phyloP scores from a whole-genome alignment of 2,113 vertebrate species.

The Podiceps cristatus region DNA sequence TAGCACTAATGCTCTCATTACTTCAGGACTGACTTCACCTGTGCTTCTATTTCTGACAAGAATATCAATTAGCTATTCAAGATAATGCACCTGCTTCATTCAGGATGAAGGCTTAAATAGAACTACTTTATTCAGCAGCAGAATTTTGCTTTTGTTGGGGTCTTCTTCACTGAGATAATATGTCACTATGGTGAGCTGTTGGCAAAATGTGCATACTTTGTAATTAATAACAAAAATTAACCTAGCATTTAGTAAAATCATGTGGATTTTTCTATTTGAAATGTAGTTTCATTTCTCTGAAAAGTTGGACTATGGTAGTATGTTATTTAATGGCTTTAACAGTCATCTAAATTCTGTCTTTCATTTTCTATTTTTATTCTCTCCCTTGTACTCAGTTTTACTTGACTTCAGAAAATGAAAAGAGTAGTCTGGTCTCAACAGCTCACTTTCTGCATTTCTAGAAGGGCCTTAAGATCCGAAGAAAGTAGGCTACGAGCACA shows the following conservation, averaged over 20 bases:
- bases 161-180: not conserved
- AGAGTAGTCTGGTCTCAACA: not conserved
- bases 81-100: not conserved
- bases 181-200: not conserved
- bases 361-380: not conserved
- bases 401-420: not conserved
- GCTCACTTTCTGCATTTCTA: not conserved
- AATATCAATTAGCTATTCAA: not conserved
- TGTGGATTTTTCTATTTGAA: not conserved
- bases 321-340: not conserved
- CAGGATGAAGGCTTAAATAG: not conserved
- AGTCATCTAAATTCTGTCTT: fast-evolving
- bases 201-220: not conserved
- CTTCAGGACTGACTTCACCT: not conserved
- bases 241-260: not conserved
- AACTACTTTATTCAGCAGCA: not conserved
- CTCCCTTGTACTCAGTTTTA: not conserved
- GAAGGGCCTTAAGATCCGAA: not conserved
- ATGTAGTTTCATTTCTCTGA: not conserved
- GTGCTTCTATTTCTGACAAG: not conserved
- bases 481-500: not conserved
- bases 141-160: not conserved
- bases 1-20: not conserved
- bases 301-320: not conserved
- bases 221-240: not conserved